A percentile compares a stretch with the other conserved stretches of the same genome.
These are phyloP conservation scores for Stigmatopora nigra DNA, from an alignment of 2,113 vertebrate genomes.

Conservation along the genomic window DNA sequence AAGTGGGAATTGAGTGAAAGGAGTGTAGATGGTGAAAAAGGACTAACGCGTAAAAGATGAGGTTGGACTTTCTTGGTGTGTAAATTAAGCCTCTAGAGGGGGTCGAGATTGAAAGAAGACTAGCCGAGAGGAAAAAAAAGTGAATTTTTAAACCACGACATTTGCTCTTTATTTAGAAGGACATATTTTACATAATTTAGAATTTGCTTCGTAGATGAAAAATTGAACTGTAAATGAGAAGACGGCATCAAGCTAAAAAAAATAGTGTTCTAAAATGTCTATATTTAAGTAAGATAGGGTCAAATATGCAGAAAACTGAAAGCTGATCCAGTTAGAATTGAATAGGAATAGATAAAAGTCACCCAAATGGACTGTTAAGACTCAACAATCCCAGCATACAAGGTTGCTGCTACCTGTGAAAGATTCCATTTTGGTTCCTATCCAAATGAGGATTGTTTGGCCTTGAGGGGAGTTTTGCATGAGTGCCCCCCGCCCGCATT, in stretches of 20 bases:
- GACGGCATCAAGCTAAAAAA: no score
- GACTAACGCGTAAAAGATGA: constrained; percentile 10
- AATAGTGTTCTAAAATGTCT: no score
- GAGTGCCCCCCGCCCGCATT: constrained; percentile 10
- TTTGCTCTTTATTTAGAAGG: neutral
- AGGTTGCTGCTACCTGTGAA: neutral
- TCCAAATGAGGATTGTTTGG: neutral
- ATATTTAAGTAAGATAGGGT: no score
- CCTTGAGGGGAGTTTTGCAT: neutral
- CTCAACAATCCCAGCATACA: no score
- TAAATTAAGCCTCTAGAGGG: constrained; percentile 58
- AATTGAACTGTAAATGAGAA: neutral
- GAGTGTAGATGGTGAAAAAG: constrained; percentile 27
- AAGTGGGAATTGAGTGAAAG: constrained; percentile 26
- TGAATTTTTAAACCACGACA: neutral
- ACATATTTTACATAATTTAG: neutral
- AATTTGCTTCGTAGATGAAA: neutral
- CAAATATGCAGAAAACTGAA: no score
- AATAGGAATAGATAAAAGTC: no score
- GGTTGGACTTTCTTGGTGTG: constrained; percentile 28
- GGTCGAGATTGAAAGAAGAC: constrained; percentile 12
- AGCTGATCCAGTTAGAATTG: no score
- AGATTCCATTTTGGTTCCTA: neutral
- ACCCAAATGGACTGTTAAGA: no score
- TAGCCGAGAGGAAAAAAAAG: neutral